These are phyloP conservation scores for Byasa hedistus DNA, from an alignment of 2,888 invertebrate species.

Conservation along the genomic window DNA sequence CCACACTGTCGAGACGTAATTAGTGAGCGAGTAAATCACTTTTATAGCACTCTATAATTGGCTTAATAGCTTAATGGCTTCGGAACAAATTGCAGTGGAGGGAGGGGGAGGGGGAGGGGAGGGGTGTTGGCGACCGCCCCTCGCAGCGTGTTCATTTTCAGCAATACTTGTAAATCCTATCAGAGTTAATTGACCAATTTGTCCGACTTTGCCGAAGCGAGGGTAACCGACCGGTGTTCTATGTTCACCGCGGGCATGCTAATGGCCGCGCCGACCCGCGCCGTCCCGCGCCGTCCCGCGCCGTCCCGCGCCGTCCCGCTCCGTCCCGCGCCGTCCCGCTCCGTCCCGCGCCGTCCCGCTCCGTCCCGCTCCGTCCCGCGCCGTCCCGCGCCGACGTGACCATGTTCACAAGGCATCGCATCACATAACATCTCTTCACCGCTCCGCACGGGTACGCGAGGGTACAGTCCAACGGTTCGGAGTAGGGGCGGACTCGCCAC, in stretches of 20 bases:
- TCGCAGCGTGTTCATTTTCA: background rate
- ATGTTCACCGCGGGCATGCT: background rate
- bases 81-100: background rate
- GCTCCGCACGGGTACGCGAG: too few relatives aligned
- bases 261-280: background rate
- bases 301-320: too few relatives aligned
- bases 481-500: too few relatives aligned
- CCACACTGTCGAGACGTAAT: background rate
- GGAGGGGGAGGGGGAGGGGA: too few relatives aligned
- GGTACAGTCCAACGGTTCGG: too few relatives aligned
- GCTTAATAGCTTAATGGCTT: conserved; percentile 1
- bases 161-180: conserved; percentile 2
- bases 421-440: too few relatives aligned
- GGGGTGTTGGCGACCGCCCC: background rate
- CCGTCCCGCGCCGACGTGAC: too few relatives aligned
- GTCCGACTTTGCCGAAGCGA: background rate
- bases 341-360: too few relatives aligned
- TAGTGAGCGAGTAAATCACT: background rate
- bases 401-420: too few relatives aligned
- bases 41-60: conserved; percentile 1
- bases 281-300: too few relatives aligned
- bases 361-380: too few relatives aligned
- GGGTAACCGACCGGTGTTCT: background rate
- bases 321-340: too few relatives aligned
- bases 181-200: background rate